Evolutionary conservation across 2,113 vertebrate genomes (phyloP), one percentile per base, ranked within the genome.

Genomic region (Ptychochromis oligacanthus): DNA sequence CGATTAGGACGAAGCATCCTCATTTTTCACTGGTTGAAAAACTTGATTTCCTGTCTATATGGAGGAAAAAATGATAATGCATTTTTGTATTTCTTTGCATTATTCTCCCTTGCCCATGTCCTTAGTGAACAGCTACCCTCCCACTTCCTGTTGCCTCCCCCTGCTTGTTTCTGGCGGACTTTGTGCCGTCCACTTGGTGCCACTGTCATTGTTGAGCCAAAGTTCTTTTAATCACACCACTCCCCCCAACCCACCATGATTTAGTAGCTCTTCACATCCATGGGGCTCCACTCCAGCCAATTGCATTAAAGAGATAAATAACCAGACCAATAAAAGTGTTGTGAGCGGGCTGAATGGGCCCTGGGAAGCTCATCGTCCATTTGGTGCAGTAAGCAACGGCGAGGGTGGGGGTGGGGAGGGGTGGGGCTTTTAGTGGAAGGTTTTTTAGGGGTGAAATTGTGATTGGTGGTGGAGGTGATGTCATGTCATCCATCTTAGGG

Each of bases 281-380:
- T 85, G 72, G 89, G 88, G 84, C 89, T 92, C 79, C 83, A 86
- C 81, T 91, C 87, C 83, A 91, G 93, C 95, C 93, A 95, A 95
- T 93, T 92, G 90, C 92, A 94, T 95, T 94, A 93, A 89, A 93
- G 91, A 90, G 90, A 95, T 93, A 93, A 95, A 96, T 95, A 93
- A 94, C 94, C 67, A 36, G 83, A 80, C 93, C 94, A 94, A 93
- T 95, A 94, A 95, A 95, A 94, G 87, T 86, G 79, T 81, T 87
- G 83, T 78, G 83, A 74, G 80, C 54, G 77, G 85, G 76, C 75
- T 6, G 86, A 90, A 89, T 86, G 87, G 89, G 75, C 83, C 26
- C 91, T 88, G 90, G 92, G 93, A 94, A 85, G 87, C 88, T 95
- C 93, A 83, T 81, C 83, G 77, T 85, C 92, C 87, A 89, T 93